These are phyloP conservation scores for Amazona finschi DNA, from an alignment of 2,797 vertebrate species.

Conservation along the genomic window DNA sequence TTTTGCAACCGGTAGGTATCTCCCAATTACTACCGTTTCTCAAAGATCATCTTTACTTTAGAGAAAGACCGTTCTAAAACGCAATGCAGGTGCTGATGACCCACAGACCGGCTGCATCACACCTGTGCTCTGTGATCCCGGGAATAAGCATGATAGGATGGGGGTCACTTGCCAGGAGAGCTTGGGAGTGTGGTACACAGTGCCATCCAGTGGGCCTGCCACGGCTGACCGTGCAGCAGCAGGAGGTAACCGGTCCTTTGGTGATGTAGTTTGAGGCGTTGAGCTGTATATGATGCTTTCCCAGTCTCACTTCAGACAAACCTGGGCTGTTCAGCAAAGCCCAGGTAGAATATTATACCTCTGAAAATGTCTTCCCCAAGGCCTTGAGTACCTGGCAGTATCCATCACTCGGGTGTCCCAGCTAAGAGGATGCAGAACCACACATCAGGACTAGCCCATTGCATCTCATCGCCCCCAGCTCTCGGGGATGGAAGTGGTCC, in stretches of 20 bases:
- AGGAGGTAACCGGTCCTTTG: fast-evolving
- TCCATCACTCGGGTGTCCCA: not conserved
- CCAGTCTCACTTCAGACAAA: not conserved
- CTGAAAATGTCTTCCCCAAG: not conserved
- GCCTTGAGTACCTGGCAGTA: not conserved
- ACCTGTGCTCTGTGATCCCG: not conserved
- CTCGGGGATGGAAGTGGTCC: not conserved
- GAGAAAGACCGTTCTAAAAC: not conserved
- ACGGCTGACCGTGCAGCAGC: not conserved
- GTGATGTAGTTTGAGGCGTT: not conserved
- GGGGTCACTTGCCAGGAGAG: not conserved
- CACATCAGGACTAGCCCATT: fast-evolving
- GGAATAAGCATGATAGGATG: fast-evolving
- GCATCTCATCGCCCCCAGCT: not conserved
- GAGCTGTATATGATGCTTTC: not conserved
- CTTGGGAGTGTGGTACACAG: not conserved
- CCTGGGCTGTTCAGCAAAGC: not conserved
- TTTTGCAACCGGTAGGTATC: not conserved
- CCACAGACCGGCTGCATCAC: not conserved
- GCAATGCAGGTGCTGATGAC: not conserved
- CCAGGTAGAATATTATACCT: fast-evolving
- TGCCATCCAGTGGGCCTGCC: slow-evolving; percentile 36
- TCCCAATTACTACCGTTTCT: fast-evolving
- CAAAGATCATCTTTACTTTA: not conserved
- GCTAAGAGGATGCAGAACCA: not conserved